These are phyloP conservation scores for Nemopilema nomurai DNA, from an alignment of 30 jellyfish, hydroid and myxozoan genomes.

Conservation along the genomic window DNA sequence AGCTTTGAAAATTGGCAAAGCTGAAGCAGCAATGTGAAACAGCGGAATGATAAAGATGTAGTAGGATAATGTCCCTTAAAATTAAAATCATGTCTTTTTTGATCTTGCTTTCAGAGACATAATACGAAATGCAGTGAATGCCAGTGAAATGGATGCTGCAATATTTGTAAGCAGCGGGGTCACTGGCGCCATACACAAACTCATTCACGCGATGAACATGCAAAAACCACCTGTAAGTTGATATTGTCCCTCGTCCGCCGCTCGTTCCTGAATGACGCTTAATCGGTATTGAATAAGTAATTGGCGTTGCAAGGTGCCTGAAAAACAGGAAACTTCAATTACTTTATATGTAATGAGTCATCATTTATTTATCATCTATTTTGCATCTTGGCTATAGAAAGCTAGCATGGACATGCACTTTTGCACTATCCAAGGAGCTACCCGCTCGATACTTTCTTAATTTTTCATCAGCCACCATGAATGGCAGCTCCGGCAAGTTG, in stretches of 20 bases:
- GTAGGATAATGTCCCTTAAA: neutral
- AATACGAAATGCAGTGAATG: conserved; percentile 80
- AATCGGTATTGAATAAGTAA: neutral
- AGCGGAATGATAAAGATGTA: too few species aligned
- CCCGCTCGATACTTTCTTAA: neutral
- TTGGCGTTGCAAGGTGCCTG: neutral
- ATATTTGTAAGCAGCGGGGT: conserved; percentile 86
- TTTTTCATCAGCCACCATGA: neutral
- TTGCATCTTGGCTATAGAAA: neutral
- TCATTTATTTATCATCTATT: neutral
- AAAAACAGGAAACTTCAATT: neutral
- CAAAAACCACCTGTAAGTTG: conserved; percentile 79
- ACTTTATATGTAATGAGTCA: neutral
- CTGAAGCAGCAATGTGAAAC: too few species aligned
- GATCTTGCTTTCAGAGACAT: conserved; percentile 59
- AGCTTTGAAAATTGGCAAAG: too few species aligned
- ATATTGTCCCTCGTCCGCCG: neutral
- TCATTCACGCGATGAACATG: conserved; percentile 75
- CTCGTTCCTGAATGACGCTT: neutral
- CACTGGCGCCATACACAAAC: conserved; percentile 85
- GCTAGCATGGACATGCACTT: neutral
- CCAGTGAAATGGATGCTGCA: conserved; percentile 80
- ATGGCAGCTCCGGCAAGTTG: neutral
- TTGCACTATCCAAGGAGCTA: neutral
- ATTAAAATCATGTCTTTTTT: too few species aligned